Evolutionary conservation across 2,113 vertebrate genomes (phyloP).

Genomic region (Dicentrarchus labrax): DNA sequence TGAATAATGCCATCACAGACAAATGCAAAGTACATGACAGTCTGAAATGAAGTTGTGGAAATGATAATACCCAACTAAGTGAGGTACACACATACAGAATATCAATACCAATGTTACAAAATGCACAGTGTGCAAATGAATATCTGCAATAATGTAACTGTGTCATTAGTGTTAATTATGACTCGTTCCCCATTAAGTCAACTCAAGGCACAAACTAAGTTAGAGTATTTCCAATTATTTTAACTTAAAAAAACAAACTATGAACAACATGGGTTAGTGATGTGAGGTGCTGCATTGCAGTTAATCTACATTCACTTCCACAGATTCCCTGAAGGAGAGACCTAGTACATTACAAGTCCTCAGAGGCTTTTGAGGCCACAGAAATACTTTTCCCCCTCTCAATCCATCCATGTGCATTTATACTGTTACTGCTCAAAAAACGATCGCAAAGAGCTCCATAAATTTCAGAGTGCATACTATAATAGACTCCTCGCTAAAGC

Average conservation of each 20-base stretch:
- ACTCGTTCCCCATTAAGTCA: conserved; percentile 43
- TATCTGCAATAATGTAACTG: conserved; percentile 24
- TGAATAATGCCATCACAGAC: conserved; percentile 15
- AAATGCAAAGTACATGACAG: background rate
- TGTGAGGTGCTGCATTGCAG: conserved; percentile 59
- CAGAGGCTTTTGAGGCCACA: conserved; percentile 37
- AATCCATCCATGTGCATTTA: conserved; percentile 55
- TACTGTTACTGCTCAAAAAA: conserved; percentile 27
- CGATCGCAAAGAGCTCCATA: conserved; percentile 38
- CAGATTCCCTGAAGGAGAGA: conserved; percentile 54
- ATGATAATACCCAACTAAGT: background rate
- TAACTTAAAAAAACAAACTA: conserved; percentile 26
- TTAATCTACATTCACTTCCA: conserved; percentile 50
- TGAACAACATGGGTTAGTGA: conserved; percentile 43
- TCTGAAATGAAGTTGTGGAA: conserved; percentile 2
- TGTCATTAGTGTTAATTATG: conserved; percentile 67
- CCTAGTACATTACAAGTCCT: conserved; percentile 34
- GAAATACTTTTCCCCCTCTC: conserved; percentile 46
- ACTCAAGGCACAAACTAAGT: conserved; percentile 19
- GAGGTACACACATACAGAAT: conserved; percentile 14
- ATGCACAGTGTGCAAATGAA: conserved; percentile 55
- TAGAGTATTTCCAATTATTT: conserved; percentile 31
- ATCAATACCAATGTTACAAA: conserved; percentile 18
- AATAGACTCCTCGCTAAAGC: conserved; percentile 58
- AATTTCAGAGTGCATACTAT: conserved; percentile 47